These are phyloP conservation scores for Malurus leucopterus DNA, from an alignment of 2,797 vertebrate species.

Conservation along the genomic window DNA sequence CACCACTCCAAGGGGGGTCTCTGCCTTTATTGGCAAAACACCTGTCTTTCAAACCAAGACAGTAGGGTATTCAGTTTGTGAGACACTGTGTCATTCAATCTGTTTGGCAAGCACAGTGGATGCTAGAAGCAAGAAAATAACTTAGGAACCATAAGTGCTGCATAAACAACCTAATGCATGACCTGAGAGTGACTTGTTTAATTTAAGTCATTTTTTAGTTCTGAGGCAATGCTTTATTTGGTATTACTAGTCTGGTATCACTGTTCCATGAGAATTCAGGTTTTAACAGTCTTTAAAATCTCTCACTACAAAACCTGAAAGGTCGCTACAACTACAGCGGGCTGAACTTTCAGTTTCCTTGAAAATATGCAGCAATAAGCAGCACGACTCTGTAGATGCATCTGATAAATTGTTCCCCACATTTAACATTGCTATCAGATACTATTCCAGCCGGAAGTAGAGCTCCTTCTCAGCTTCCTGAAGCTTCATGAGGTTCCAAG, in stretches of 20 bases:
- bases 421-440: neutral
- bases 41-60: too few species aligned
- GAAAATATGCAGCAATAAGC: neutral
- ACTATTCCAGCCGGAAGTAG: neutral
- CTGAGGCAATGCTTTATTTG: neutral
- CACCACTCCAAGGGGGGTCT: too few species aligned
- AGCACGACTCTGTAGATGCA: neutral
- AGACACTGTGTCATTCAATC: neutral
- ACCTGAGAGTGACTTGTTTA: neutral
- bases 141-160: neutral
- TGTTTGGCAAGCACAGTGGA: neutral
- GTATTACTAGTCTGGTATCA: neutral
- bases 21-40: too few species aligned
- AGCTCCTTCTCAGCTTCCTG: neutral
- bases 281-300: neutral
- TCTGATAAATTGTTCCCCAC: neutral
- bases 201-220: neutral
- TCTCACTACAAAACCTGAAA: neutral
- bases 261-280: neutral
- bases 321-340: neutral
- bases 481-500: neutral
- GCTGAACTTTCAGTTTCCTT: neutral
- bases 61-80: neutral
- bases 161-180: neutral
- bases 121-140: neutral